phyloP scores from a whole-genome alignment of 30 jellyfish, hydroid and myxozoan genomes.

The Aurelia aurita region DNA sequence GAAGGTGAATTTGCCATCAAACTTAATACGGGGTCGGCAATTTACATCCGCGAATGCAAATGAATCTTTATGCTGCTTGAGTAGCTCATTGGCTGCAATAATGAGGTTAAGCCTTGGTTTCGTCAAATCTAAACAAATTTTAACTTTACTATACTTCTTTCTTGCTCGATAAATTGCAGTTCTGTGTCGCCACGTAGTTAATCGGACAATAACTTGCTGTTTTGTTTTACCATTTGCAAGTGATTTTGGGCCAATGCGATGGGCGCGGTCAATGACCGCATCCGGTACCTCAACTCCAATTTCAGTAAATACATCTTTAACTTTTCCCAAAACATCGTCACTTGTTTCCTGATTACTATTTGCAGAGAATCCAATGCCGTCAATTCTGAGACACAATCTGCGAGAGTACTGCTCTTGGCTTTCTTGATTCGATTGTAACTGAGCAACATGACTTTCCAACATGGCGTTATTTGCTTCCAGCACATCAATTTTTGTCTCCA shows the following conservation, averaged over 20 bases:
- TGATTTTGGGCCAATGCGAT: too few relatives aligned
- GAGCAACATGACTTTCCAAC: background rate
- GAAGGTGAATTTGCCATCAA: background rate
- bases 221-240: too few relatives aligned
- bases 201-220: conserved; percentile 4
- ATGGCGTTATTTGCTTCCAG: too few relatives aligned
- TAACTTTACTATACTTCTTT: background rate
- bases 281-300: too few relatives aligned
- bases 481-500: too few relatives aligned
- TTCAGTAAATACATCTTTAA: too few relatives aligned
- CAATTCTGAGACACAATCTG: conserved; percentile 17
- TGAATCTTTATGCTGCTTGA: background rate
- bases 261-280: too few relatives aligned
- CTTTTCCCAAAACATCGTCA: conserved; percentile 9
- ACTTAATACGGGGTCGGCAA: conserved; percentile 11
- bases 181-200: background rate
- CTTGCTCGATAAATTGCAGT: conserved; percentile 3
- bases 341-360: conserved; percentile 7
- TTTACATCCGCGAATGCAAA: background rate
- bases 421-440: too few relatives aligned
- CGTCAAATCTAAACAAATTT: conserved; percentile 7
- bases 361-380: conserved; percentile 28
- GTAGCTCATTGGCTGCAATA: background rate
- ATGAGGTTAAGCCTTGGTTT: background rate
- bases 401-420: conserved; percentile 21